Evolutionary conservation across 64 coral and sea anemone genomes (phyloP), one percentile per base, ranked within the genome.

Genomic region (Actinia equina): DNA sequence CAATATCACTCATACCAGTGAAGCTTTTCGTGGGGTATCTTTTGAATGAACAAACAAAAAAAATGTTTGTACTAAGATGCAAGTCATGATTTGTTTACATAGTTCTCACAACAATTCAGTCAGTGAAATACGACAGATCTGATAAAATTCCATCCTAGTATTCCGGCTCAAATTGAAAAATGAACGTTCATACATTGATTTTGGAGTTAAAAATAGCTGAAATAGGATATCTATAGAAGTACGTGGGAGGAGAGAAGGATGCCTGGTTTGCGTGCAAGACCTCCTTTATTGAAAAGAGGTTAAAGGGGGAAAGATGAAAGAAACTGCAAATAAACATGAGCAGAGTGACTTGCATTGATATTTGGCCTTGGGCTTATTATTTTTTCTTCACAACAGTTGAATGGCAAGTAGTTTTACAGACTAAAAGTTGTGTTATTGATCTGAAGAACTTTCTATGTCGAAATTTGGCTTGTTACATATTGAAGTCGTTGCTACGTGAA

Each of bases 221-320:
- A 74, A 74, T 11, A 74, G 7, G 20, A 74, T 25, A 26, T 16
- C 2, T 5, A 30, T 41, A 5, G 69, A 8, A 18, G 17, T 17
- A 63, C 17, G 26, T 74, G 15, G 69, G n/a, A 74, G 69, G 69
- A 74, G n/a, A 41, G 9, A 14, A 13, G 69, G 69, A 74, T 74
- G 26, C 27, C 14, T 74, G 5, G 41, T 30, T 27, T 74, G 69
- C 69, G 69, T 74, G 69, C n/a, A 41, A 74, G 62, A 65, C 62
- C 69, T 74, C 69, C 69, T 74, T 67, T 74, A 54, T 54, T 54
- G 2, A 57, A 74, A 74, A 74, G 14, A 74, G 69, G 69, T 74
- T 74, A 74, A 74, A 74, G 30, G 30, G 30, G 30, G 30, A 1
- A 37, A 37, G 22, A 69, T 23, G 22, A 22, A 69, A 23, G 10